These are phyloP conservation scores for Valencia hispanica DNA, from an alignment of 2,797 vertebrate genomes.

Conservation along the genomic window DNA sequence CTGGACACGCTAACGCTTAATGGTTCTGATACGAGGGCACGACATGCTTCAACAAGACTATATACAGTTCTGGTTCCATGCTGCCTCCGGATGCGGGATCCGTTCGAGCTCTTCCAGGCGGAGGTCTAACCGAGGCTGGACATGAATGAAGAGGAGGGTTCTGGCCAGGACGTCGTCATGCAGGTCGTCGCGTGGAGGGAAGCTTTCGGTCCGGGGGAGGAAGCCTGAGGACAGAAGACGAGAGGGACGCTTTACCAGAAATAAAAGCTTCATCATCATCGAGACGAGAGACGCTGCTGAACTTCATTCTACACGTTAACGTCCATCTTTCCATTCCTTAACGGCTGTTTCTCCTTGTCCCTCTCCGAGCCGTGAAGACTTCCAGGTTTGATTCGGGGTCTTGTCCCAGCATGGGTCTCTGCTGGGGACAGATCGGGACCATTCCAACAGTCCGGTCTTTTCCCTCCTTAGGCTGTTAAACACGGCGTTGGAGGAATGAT, in stretches of 20 bases:
- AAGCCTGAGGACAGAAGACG: conserved; percentile 41
- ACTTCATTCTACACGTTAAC: no score
- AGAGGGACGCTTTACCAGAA: background rate
- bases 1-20: conserved; percentile 67
- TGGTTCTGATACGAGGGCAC: conserved; percentile 55
- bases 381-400: no score
- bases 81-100: conserved; percentile 42
- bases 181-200: conserved; percentile 51
- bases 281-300: no score
- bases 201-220: conserved; percentile 34
- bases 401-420: no score
- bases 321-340: no score
- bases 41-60: conserved; percentile 70
- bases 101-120: conserved; percentile 10
- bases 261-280: background rate
- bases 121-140: conserved; percentile 31
- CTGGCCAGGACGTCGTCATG: conserved; percentile 59
- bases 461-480: no score
- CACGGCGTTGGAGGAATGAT: no score
- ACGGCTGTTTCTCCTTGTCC: no score
- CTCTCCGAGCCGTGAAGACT: no score
- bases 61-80: conserved; percentile 78
- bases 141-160: conserved; percentile 37
- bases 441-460: no score
- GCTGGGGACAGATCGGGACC: no score